Evolutionary conservation across 2,797 vertebrate species (phyloP), one percentile per base, ranked within the genome.

Genomic region (Scomberomorus guttatus): DNA sequence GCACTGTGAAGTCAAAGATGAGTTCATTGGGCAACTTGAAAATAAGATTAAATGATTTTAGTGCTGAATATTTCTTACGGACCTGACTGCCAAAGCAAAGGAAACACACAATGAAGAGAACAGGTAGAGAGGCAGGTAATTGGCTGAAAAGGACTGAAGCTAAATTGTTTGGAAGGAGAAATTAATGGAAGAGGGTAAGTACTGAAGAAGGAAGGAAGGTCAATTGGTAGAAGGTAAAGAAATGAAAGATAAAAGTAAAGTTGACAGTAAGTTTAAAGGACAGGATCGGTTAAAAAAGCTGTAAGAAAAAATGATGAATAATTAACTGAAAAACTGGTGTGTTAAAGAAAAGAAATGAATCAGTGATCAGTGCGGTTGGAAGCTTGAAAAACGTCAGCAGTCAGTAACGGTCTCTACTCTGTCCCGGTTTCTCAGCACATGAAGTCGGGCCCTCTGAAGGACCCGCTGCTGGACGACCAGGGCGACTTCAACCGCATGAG

Each of bases 401-500:
- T 29, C 22, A 8, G 5, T 66, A 29, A 29, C 39, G 0, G 9
- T 17, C n/a, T 42, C 9, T 0, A 0, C 27, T 52, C 27, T 63
- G 18, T 70, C 66, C 22, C 24, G 32, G 8, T 57, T 48, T 24
- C 54, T 59, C 93, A 99, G 98, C 96, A 97, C 90, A 69, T 96
- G 80, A 99, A 98, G 92, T 89, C 91, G 57, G 98, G 98, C 56
- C 96, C 97, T 0, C 88, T 99, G 87, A 99, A 98, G 90, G 98
- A 99, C 90, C 97, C 98, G 1, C 92, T 99, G 68, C 93, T 99
- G 90, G 98, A 99, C 82, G 98, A 99, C 90, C 97, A 97, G 0
- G 96, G 96, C 13, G 98, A 99, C 93, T 99, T 98, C 82, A 96
- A 91, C 88, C 94, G 98, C 85, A 99, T 99, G 97, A 97, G 95